Conservation (phyloP, 2,888 invertebrate genomes). For the Troglohyphantes excavatus region DNA sequence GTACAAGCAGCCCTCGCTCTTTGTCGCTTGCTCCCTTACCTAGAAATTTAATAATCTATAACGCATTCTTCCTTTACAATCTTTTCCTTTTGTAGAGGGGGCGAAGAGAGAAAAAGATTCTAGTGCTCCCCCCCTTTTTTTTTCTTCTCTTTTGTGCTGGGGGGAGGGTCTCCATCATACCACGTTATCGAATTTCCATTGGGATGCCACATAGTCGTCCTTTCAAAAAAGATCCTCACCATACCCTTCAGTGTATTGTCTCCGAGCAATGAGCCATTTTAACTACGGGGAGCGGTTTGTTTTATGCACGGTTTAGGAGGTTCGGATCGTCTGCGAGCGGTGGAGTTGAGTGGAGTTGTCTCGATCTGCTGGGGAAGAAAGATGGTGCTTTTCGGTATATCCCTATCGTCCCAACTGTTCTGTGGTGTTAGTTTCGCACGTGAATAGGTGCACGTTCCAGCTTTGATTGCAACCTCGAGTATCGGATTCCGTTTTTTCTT, state of each 20-base stretch:
- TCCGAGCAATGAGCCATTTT: conserved; percentile 27
- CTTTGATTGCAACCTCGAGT: conserved; percentile 75
- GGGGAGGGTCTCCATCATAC: conserved; percentile 49
- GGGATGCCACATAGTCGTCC: conserved; percentile 5
- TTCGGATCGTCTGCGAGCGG: conserved; percentile 5
- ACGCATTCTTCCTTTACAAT: conserved; percentile 21
- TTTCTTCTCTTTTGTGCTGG: conserved; percentile 12
- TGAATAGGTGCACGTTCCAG: conserved; percentile 69
- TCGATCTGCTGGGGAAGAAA: neutral
- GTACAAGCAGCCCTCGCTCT: conserved; percentile 44
- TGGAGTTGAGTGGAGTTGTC: neutral
- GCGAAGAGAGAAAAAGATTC: neutral
- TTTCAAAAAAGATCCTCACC: conserved; percentile 58
- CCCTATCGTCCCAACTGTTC: conserved; percentile 57
- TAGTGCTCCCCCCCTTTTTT: conserved; percentile 11
- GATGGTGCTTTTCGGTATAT: conserved; percentile 41
- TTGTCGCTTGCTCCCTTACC: conserved; percentile 39
- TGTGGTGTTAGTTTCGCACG: conserved; percentile 73
- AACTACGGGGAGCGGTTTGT: neutral
- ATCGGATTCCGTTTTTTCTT: conserved; percentile 58
- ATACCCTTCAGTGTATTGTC: conserved; percentile 31
- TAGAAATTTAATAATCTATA: conserved; percentile 72
- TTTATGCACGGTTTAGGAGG: neutral
- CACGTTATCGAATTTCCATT: conserved; percentile 72
- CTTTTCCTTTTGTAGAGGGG: neutral